Conservation (phyloP, 2,113 vertebrate genomes). For the Gallinago jamesoni region DNA sequence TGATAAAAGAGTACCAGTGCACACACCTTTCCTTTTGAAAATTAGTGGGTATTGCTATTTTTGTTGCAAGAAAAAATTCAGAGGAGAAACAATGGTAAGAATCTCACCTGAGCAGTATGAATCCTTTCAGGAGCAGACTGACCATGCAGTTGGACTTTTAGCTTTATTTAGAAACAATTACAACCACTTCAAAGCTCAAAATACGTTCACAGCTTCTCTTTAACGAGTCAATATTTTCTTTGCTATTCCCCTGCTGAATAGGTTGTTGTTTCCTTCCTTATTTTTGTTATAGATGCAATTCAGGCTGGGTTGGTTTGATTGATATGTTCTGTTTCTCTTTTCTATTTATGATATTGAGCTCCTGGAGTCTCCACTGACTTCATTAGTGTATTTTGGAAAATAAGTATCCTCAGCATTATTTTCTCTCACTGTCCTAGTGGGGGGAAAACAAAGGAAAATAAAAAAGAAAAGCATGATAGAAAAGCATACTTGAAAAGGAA, state of each 20-base stretch:
- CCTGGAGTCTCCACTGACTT: slow-evolving; percentile 44
- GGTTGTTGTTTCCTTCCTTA: not conserved
- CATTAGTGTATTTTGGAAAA: slow-evolving; percentile 57
- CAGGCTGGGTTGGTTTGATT: slow-evolving; percentile 35
- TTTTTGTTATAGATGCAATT: slow-evolving; percentile 21
- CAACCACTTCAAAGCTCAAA: not conserved
- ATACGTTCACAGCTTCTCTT: not conserved
- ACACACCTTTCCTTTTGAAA: not conserved
- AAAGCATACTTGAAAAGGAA: not conserved
- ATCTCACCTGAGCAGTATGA: not conserved
- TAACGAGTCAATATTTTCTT: slow-evolving; percentile 39
- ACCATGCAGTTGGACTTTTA: not conserved
- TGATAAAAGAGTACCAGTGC: fast-evolving
- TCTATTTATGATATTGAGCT: slow-evolving; percentile 12
- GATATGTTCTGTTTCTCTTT: slow-evolving; percentile 50
- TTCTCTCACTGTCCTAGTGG: not conserved
- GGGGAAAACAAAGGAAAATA: not conserved
- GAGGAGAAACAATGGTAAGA: not conserved
- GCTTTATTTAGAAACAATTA: slow-evolving; percentile 48
- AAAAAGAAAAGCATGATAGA: not conserved
- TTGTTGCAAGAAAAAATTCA: not conserved
- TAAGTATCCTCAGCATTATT: slow-evolving; percentile 43
- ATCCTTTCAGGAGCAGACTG: not conserved
- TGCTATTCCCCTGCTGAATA: not conserved
- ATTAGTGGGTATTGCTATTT: not conserved